Conservation (phyloP, 64 coral and sea anemone genomes). For the Pocillopora verrucosa region DNA sequence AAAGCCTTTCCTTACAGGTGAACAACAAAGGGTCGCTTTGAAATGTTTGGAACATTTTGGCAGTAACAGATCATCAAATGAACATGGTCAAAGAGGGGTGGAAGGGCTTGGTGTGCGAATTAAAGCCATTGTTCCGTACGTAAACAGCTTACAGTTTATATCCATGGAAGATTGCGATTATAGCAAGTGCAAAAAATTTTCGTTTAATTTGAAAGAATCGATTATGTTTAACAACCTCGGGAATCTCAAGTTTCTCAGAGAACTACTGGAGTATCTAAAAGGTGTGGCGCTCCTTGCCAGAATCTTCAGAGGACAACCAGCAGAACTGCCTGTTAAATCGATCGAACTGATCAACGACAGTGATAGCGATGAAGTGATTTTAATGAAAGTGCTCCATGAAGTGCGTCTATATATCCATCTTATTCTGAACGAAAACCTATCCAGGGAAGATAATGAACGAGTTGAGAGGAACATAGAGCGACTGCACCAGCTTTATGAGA, state of each 20-base stretch:
- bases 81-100: background rate
- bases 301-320: background rate
- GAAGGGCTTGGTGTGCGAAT: too few relatives aligned
- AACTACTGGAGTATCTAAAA: background rate
- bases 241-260: background rate
- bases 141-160: background rate
- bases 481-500: background rate
- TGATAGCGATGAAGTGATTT: background rate
- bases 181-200: background rate
- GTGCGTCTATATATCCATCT: background rate
- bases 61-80: background rate
- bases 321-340: background rate
- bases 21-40: background rate
- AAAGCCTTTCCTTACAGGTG: background rate
- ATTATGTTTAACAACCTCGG: background rate
- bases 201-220: background rate
- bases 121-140: background rate
- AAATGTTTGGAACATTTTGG: constrained; percentile 25
- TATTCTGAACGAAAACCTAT: background rate
- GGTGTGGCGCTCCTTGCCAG: background rate
- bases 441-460: background rate
- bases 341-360: background rate
- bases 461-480: background rate
- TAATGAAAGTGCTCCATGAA: background rate
- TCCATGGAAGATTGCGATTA: background rate